Conservation (phyloP, 2,888 invertebrate species). For the Eulithis testata region DNA sequence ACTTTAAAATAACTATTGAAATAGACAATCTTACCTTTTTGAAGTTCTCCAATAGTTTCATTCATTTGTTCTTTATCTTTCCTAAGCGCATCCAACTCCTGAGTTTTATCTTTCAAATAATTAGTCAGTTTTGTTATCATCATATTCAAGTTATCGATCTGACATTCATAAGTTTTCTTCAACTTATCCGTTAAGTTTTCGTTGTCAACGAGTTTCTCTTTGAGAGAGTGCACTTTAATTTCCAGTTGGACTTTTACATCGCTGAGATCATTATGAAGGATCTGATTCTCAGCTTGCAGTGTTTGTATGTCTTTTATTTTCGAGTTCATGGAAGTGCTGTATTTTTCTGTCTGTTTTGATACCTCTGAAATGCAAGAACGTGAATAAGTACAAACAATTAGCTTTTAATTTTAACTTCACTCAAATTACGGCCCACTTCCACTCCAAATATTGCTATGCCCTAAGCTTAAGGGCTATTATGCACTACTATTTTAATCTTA, state of each 20-base stretch:
- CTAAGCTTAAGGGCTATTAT: too few species aligned
- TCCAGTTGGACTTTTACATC: conserved; percentile 64
- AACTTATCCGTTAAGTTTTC: conserved; percentile 65
- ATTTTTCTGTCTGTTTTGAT: conserved; percentile 50
- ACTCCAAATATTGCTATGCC: too few species aligned
- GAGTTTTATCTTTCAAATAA: conserved; percentile 66
- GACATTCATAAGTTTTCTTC: conserved; percentile 64
- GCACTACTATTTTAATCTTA: too few species aligned
- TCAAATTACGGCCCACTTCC: too few species aligned
- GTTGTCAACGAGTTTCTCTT: conserved; percentile 65
- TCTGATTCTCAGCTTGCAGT: conserved; percentile 58
- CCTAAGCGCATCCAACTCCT: conserved; percentile 55
- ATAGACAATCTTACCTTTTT: conserved; percentile 48
- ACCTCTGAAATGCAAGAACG: conserved; percentile 51
- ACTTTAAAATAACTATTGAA: too few species aligned
- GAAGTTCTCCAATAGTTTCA: conserved; percentile 51
- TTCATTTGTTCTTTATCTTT: conserved; percentile 61
- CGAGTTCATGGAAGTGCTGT: conserved; percentile 48
- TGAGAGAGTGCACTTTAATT: conserved; percentile 64
- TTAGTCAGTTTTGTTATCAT: conserved; percentile 64
- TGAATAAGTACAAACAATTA: background rate
- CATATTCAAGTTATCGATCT: conserved; percentile 65
- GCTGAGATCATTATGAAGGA: conserved; percentile 58
- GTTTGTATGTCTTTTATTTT: conserved; percentile 54
- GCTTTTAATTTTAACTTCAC: too few species aligned